A percentile compares a stretch with the other conserved stretches of the same genome.
Conservation (phyloP, 2,113 vertebrate species). For the Chascanopsetta lugubris region DNA sequence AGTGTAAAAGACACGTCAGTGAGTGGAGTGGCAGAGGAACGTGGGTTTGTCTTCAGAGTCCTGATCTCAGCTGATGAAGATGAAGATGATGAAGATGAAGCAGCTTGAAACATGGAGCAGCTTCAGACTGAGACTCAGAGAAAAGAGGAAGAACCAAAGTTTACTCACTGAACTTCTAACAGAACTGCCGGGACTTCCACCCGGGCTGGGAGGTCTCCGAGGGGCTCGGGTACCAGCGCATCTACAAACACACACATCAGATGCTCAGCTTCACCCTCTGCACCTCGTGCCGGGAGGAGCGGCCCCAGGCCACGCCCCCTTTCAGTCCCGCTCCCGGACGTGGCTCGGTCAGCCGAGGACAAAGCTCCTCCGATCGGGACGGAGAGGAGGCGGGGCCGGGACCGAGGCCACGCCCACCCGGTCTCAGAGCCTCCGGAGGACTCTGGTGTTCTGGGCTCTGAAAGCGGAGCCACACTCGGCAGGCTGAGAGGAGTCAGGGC, state of each 20-base stretch:
- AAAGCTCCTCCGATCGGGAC: slow-evolving; percentile 49
- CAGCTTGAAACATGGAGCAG: slow-evolving; percentile 6
- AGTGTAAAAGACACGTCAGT: no score
- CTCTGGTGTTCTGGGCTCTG: slow-evolving; percentile 11
- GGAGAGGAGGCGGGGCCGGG: no score
- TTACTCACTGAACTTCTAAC: slow-evolving; percentile 87
- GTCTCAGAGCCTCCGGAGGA: background rate
- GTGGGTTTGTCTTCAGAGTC: no score
- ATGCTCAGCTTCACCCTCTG: slow-evolving; percentile 48
- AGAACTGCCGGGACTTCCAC: slow-evolving; percentile 98
- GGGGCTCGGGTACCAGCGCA: slow-evolving; percentile 95
- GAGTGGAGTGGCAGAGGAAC: no score
- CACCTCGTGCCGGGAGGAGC: slow-evolving; percentile 5
- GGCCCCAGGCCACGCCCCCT: slow-evolving; percentile 42
- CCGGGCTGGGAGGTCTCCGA: slow-evolving; percentile 94
- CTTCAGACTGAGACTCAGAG: no score
- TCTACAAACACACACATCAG: slow-evolving; percentile 82
- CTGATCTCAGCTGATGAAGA: no score
- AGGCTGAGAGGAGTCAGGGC: background rate
- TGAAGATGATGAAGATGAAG: no score
- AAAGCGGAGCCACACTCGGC: slow-evolving; percentile 2
- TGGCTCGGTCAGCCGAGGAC: slow-evolving; percentile 64
- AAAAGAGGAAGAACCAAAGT: slow-evolving; percentile 57
- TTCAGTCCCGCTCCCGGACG: slow-evolving; percentile 58
- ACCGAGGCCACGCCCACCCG: background rate